Percentiles rank a stretch among this genome's conserved stretches.
phyloP scores from a whole-genome alignment of 2,888 invertebrate species.

The Nymphalis urticae region DNA sequence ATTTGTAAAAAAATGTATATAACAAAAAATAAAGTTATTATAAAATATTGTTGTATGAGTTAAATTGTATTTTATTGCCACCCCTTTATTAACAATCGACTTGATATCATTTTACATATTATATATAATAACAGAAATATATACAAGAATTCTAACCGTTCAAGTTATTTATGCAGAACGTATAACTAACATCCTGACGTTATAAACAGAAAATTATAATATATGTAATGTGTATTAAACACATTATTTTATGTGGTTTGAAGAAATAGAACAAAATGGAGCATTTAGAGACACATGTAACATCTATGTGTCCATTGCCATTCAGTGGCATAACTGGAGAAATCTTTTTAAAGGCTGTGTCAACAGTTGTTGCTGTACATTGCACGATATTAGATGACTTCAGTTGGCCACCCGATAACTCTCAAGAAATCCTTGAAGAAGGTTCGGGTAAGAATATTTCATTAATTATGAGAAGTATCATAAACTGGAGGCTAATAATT shows the following conservation, averaged over 20 bases:
- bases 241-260: not conserved
- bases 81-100: not conserved
- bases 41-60: not conserved
- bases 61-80: not conserved
- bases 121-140: not conserved
- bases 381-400: slow-evolving; percentile 72
- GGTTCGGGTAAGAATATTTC: slow-evolving; percentile 41
- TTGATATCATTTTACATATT: slow-evolving; percentile 6
- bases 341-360: slow-evolving; percentile 80
- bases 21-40: not conserved
- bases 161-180: not conserved
- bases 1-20: no score
- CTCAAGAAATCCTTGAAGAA: slow-evolving; percentile 45
- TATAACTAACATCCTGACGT: not conserved
- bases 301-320: slow-evolving; percentile 52
- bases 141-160: not conserved
- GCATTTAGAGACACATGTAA: slow-evolving; percentile 41
- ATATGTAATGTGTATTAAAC: no score
- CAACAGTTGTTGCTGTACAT: slow-evolving; percentile 79
- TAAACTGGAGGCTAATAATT: no score
- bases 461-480: not conserved
- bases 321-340: slow-evolving; percentile 52
- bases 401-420: slow-evolving; percentile 76
- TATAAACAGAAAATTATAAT: not conserved
- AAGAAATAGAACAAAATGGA: slow-evolving; percentile 54